These are phyloP conservation scores for Hippocampus kuda DNA, from an alignment of 2,797 vertebrate species.

Conservation along the genomic window DNA sequence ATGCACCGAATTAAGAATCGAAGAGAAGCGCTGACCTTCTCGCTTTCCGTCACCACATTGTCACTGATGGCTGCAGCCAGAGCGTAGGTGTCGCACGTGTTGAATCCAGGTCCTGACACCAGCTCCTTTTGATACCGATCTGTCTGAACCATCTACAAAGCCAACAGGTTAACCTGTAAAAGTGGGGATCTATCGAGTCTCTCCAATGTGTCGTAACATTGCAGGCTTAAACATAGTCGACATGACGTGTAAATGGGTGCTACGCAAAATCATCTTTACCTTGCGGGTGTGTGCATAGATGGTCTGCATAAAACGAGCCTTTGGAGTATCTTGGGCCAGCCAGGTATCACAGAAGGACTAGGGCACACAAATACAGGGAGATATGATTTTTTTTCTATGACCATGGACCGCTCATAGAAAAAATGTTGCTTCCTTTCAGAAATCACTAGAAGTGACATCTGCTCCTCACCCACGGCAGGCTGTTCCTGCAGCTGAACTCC, in stretches of 20 bases:
- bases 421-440: background rate
- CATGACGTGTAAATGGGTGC: background rate
- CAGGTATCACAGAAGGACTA: conserved; percentile 34
- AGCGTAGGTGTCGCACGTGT: conserved; percentile 61
- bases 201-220: background rate
- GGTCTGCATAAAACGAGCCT: conserved; percentile 33
- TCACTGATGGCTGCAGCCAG: conserved; percentile 59
- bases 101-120: conserved; percentile 42
- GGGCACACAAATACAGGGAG: background rate
- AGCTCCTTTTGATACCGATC: conserved; percentile 23
- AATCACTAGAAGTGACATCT: background rate
- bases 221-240: background rate
- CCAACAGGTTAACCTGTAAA: background rate
- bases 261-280: conserved; percentile 3
- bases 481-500: conserved; percentile 62
- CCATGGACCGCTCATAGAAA: background rate
- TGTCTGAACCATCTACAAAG: conserved; percentile 7
- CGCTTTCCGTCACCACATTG: conserved; percentile 31
- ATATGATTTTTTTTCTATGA: background rate
- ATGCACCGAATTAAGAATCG: background rate
- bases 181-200: background rate
- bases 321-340: conserved; percentile 21
- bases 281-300: conserved; percentile 11
- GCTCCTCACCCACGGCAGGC: conserved; percentile 58
- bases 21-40: conserved; percentile 11